Percentiles rank a stretch among this genome's conserved stretches.
Conservation (phyloP, 2,113 vertebrate species). For the Lamprologus speciosus region DNA sequence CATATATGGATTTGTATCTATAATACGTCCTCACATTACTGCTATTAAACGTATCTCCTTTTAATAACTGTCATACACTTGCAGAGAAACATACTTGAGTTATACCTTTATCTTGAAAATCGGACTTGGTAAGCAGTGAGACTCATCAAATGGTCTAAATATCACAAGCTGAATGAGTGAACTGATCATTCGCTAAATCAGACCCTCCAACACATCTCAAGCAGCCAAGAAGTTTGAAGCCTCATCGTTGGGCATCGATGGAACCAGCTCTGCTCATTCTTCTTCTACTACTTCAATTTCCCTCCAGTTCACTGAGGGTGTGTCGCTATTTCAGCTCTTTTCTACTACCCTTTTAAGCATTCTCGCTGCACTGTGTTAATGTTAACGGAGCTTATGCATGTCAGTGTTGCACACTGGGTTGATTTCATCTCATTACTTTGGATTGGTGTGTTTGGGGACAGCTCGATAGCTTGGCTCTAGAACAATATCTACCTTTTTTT, state of each 20-base stretch:
- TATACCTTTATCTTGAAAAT: not conserved
- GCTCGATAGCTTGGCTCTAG: slow-evolving; percentile 19
- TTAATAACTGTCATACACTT: not conserved
- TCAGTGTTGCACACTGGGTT: slow-evolving; percentile 28
- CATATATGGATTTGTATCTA: not conserved
- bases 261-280: not conserved
- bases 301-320: slow-evolving; percentile 24
- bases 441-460: not conserved
- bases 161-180: not conserved
- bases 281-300: not conserved
- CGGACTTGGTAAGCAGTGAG: not conserved
- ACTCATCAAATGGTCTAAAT: not conserved
- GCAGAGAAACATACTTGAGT: not conserved
- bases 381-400: slow-evolving; percentile 43
- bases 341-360: not conserved
- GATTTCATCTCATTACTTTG: slow-evolving; percentile 14
- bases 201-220: not conserved
- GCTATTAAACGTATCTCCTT: not conserved
- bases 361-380: not conserved
- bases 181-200: not conserved
- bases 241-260: not conserved
- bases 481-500: not conserved
- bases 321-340: not conserved
- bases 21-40: not conserved
- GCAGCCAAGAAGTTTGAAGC: not conserved